Base-by-base conservation (phyloP, 1,140 invertebrate species). In the Trichonephila inaurata region DNA sequence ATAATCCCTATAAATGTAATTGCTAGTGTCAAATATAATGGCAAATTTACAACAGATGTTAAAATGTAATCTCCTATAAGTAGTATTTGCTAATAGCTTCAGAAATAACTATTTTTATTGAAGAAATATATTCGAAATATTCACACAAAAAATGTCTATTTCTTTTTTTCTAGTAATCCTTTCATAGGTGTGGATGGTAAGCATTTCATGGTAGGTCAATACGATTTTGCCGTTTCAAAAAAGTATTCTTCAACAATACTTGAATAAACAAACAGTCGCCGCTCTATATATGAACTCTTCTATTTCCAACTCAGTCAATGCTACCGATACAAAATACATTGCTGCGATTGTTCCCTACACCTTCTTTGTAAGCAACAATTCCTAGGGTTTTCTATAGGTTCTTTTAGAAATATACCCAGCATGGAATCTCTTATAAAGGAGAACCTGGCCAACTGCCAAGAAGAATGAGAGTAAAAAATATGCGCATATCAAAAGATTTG, bases 401-500 rank as follows among this genome's bases (percentile, higher is more conserved):
- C 82, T 83, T 83, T 83, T 83, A 21, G 82, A 83, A 83, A 83
- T 44, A 83, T 51, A 58, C 51, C 82, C 44, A 4, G 44, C 19
- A 21, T 40, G 61, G 18, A 87, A 24, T 62, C 61, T 61, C 28
- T 21, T 28, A 64, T 64, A 61, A 88, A 62, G 66, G 58, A 21
- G n/a, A 88, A 24, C 89, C 28, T 91, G 89, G 89, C 44, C 10
- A 19, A 10, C 18, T 40, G 89, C 89, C 89, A 91, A 58, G 16
- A 1, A 21, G 51, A 82, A 91, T 62, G 24, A 40, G 61, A 51
- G 60, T 19, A 62, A 91, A 72, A 91, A 91, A 91, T 91, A 81
- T 91, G 89, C 89, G 77, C 89, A 91, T 91, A 91, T 88, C 40
- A 88, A 88, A 88, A 64, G 66, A 91, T 91, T 91, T 91, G 89